These are phyloP conservation scores for Mallateleia sp. DNA, from an alignment of 2,888 invertebrate genomes.

Conservation along the genomic window DNA sequence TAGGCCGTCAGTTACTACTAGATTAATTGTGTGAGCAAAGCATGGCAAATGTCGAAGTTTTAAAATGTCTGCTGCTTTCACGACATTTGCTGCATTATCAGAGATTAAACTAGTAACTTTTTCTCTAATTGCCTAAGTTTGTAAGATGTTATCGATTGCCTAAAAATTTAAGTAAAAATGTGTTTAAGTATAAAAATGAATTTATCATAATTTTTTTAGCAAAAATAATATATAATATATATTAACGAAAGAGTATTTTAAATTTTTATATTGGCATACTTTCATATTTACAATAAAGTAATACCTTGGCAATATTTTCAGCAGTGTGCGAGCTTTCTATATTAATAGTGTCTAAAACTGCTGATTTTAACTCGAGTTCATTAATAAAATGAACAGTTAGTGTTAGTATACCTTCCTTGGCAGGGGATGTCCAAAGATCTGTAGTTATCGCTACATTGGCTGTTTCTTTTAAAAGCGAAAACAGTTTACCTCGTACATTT, in stretches of 20 bases:
- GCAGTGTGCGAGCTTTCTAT: conserved; percentile 31
- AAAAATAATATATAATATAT: too few species aligned
- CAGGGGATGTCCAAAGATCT: conserved; percentile 46
- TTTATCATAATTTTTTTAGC: too few species aligned
- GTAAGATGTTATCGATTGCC: not conserved
- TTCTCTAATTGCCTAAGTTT: not conserved
- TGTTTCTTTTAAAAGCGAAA: not conserved
- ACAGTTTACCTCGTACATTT: not conserved
- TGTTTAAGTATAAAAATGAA: too few species aligned
- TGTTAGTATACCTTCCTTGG: conserved; percentile 30
- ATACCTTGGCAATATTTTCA: conserved; percentile 34
- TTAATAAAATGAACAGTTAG: conserved; percentile 40
- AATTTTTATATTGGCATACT: too few species aligned
- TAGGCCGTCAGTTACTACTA: conserved; percentile 2
- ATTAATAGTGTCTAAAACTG: conserved; percentile 23
- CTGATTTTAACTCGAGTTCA: conserved; percentile 11
- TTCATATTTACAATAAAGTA: too few species aligned
- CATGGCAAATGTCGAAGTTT: conserved; percentile 26
- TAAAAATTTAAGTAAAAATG: not conserved
- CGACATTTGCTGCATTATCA: not conserved
- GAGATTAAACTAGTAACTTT: not conserved
- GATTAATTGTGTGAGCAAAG: conserved; percentile 24
- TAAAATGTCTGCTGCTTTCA: conserved; percentile 28
- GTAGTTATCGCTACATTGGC: conserved; percentile 9
- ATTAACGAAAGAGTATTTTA: too few species aligned